Base-by-base conservation (phyloP, 1,140 invertebrate species). In the Drosophila saltans region DNA sequence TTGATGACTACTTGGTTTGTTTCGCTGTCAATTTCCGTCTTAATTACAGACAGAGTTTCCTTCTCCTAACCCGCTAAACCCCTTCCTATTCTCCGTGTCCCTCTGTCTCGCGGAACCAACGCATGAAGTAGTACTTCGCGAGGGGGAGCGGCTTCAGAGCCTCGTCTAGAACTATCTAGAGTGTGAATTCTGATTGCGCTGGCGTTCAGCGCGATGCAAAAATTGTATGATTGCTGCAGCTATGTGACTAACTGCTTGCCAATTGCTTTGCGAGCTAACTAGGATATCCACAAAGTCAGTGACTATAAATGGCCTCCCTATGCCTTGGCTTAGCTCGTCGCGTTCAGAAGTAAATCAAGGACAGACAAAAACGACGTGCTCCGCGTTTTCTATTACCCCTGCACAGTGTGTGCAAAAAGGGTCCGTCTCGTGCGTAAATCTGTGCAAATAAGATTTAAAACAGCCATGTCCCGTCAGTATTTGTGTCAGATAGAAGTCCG, bases 291-390 rank as follows among this genome's bases (percentile, higher is more conserved):
- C 11, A 6, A 56, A 56, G 55, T 56, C 55, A 10, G 21, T 56
- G 9, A 56, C 55, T 30, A 30, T 28, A n/a, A 56, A 56, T 56
- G 55, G 55, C 55, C 26, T 56, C 26, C 55, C 55, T 24, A 56
- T 40, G 39, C 39, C 39, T 40, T 8, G 39, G 39, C 39, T 40
- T 40, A 40, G 39, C 1, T 40, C 39, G 11, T 56, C 55, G 24
- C 55, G 55, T 1, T 56, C 55, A 11, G 55, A 24, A 56, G 26
- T 10, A n/a, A 55, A 55, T 28, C 21, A 8, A 8, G n/a, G 52
- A 28, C 52, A 11, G 52, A 16, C 0, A 16, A 16, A 16, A 16
- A 16, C 0, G 16, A 16, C 16, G 16, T 16, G 16, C 16, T 16
- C 16, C 16, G 16, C 0, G 52, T 55, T 16, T 55, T 55, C 52